Conservation (phyloP, 2,888 invertebrate genomes). For the Acleris emargana region DNA sequence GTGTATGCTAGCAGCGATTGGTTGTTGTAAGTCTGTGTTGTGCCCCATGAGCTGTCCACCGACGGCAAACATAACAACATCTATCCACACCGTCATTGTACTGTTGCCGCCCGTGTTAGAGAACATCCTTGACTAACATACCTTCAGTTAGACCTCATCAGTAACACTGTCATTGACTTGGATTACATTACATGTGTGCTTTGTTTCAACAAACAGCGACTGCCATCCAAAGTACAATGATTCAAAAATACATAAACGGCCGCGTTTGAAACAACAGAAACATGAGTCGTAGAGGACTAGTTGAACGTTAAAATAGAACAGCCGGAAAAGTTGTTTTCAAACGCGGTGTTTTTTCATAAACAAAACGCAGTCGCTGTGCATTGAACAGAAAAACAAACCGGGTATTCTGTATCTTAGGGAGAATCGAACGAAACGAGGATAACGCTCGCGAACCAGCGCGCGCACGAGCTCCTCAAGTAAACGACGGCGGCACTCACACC, state of each 20-base stretch:
- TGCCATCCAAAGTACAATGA: slow-evolving; percentile 37
- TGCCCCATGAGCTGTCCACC: slow-evolving; percentile 55
- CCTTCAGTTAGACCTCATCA: slow-evolving; percentile 59
- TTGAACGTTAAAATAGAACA: not conserved
- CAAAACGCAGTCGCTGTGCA: slow-evolving; percentile 59
- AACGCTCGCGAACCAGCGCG: slow-evolving; percentile 97
- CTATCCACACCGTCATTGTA: slow-evolving; percentile 58
- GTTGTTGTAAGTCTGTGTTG: slow-evolving; percentile 62
- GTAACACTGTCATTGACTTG: slow-evolving; percentile 67
- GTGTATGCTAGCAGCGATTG: slow-evolving; percentile 64
- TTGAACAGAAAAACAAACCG: slow-evolving; percentile 61
- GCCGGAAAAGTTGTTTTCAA: slow-evolving; percentile 10
- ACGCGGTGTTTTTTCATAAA: slow-evolving; percentile 5
- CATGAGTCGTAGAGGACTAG: not conserved
- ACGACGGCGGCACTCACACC: slow-evolving; percentile 68
- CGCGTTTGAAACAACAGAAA: slow-evolving; percentile 12
- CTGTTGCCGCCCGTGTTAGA: slow-evolving; percentile 43
- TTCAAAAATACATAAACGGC: slow-evolving; percentile 30
- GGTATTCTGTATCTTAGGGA: slow-evolving; percentile 81
- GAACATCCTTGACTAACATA: slow-evolving; percentile 64
- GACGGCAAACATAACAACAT: slow-evolving; percentile 54
- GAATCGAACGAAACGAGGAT: slow-evolving; percentile 98
- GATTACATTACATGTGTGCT: slow-evolving; percentile 57
- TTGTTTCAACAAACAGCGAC: slow-evolving; percentile 60
- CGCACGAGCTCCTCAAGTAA: slow-evolving; percentile 97